Base-by-base conservation (phyloP, 2,797 vertebrate species). In the Scolopax rusticola region DNA sequence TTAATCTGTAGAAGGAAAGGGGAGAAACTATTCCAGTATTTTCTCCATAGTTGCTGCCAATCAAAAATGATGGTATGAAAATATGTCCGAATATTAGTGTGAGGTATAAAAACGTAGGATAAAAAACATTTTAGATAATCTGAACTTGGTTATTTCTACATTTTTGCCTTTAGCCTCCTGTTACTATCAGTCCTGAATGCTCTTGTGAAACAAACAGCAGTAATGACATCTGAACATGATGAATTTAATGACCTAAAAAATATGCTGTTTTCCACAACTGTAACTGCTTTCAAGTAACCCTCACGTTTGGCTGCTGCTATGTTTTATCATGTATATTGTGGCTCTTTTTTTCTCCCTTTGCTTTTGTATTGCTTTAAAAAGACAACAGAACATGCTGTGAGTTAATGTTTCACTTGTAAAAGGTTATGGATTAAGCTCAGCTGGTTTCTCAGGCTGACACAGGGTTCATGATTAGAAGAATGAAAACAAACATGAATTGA, bases 401-500 rank as follows among this genome's bases (percentile, higher is more conserved):
- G 95, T 97, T 97, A 97, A 97, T 97, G 96, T 98, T 98, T 97
- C 94, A 86, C 95, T 97, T 97, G 95, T 97, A 92, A 98, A 98
- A 98, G 96, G 97, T 98, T 98, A 98, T 98, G 97, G 96, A 97
- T 98, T 98, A 97, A 70, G 90, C 95, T 97, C 96, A 97, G 97
- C 96, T 98, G 97, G 97, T 95, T 98, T 97, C 97, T 97, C 91
- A 93, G 91, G 87, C 96, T 94, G 94, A 97, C 97, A 95, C 75
- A 79, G 94, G 82, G 96, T 96, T 97, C 97, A 96, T 97, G 95
- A 98, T 98, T 97, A 97, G 95, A 97, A 97, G 97, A 98, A 98
- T 97, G 97, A 98, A 98, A 98, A 98, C 97, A 98, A 98, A 98
- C 95, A 97, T 95, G 97, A 95, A 97, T 97, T 97, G 97, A 98